Evolutionary conservation across 2,888 invertebrate species (phyloP).

Genomic region (Leucozona laternaria): DNA sequence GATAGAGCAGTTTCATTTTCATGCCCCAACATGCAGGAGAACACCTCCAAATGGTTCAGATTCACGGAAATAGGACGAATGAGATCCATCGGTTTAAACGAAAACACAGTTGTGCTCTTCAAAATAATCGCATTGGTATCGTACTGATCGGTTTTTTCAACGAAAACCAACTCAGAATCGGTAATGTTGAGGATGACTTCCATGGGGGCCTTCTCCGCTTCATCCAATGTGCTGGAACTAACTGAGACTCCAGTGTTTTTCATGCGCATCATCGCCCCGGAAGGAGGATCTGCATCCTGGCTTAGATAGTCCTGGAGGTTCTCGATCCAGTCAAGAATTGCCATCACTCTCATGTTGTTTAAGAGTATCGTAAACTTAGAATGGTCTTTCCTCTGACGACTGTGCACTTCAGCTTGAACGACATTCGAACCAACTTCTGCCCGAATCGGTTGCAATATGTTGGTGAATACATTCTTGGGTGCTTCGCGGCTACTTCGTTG

Average conservation of each 20-base stretch:
- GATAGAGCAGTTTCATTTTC: slow-evolving; percentile 97
- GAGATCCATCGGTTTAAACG: slow-evolving; percentile 88
- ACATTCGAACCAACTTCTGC: slow-evolving; percentile 84
- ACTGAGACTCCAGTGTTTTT: slow-evolving; percentile 46
- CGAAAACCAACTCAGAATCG: slow-evolving; percentile 96
- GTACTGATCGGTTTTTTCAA: slow-evolving; percentile 94
- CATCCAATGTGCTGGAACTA: slow-evolving; percentile 60
- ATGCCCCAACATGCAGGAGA: slow-evolving; percentile 94
- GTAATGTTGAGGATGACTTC: slow-evolving; percentile 97
- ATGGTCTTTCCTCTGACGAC: slow-evolving; percentile 88
- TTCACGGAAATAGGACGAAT: slow-evolving; percentile 93
- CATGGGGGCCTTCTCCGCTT: slow-evolving; percentile 76
- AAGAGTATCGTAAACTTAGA: slow-evolving; percentile 94
- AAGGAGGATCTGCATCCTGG: slow-evolving; percentile 83
- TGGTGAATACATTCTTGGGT: slow-evolving; percentile 92
- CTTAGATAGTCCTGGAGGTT: slow-evolving; percentile 91
- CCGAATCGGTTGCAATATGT: slow-evolving; percentile 92
- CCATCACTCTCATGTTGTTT: slow-evolving; percentile 97
- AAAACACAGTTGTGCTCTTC: slow-evolving; percentile 94
- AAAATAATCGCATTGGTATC: slow-evolving; percentile 98
- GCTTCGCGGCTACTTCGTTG: slow-evolving; percentile 60
- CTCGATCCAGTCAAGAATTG: slow-evolving; percentile 97
- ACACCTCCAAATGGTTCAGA: slow-evolving; percentile 95
- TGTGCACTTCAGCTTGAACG: slow-evolving; percentile 91
- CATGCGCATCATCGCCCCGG: slow-evolving; percentile 68